Evolutionary conservation across 1,140 invertebrate genomes (phyloP).

Genomic region (Cylas formicarius): DNA sequence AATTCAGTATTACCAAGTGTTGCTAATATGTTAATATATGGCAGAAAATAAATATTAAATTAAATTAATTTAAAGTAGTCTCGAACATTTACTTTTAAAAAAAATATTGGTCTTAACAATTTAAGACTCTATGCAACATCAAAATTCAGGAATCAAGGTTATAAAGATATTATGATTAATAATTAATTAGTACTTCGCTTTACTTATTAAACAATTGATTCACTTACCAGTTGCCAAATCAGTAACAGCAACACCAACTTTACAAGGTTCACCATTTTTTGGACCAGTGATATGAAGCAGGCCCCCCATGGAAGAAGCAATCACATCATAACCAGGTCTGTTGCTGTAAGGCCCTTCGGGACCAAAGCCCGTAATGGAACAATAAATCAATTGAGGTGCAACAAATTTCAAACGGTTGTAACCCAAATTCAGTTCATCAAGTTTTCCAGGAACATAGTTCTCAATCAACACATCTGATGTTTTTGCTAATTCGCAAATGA

Average conservation of each 20-base stretch:
- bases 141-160: no score
- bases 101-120: not conserved
- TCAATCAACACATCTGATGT: slow-evolving; percentile 87
- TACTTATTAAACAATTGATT: no score
- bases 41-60: no score
- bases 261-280: slow-evolving; percentile 75
- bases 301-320: slow-evolving; percentile 87
- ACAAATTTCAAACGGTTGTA: slow-evolving; percentile 66
- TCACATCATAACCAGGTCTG: slow-evolving; percentile 91
- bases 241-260: slow-evolving; percentile 88
- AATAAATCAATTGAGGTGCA: slow-evolving; percentile 83
- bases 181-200: no score
- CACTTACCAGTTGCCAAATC: slow-evolving; percentile 70
- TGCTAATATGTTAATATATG: no score
- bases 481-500: slow-evolving; percentile 66
- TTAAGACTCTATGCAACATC: no score
- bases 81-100: not conserved
- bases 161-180: no score
- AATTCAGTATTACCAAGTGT: no score
- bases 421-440: slow-evolving; percentile 69
- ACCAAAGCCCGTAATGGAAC: slow-evolving; percentile 91
- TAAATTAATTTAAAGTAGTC: not conserved
- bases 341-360: slow-evolving; percentile 74
- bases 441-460: slow-evolving; percentile 89
- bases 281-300: slow-evolving; percentile 85